These are phyloP conservation scores for Elachura formosa DNA, from an alignment of 2,113 vertebrate species.

Conservation along the genomic window DNA sequence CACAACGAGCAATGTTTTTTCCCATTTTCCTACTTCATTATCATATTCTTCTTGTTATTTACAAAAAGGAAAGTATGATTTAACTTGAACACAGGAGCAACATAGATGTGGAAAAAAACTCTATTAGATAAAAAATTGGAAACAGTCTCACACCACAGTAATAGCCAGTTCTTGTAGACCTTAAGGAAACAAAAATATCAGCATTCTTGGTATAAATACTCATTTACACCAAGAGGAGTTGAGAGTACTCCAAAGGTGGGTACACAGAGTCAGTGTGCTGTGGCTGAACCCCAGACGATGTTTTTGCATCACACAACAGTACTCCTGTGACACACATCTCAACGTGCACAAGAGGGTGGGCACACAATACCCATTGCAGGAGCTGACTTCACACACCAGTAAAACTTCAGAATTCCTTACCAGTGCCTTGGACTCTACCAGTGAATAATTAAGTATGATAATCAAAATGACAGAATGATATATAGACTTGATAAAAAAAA, in stretches of 20 bases:
- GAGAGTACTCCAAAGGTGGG: not conserved
- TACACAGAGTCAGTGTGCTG: not conserved
- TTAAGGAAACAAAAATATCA: not conserved
- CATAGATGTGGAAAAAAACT: not conserved
- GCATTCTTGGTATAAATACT: not conserved
- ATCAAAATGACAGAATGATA: not conserved
- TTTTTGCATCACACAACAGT: not conserved
- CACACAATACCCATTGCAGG: not conserved
- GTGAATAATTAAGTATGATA: not conserved
- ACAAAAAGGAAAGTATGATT: not conserved
- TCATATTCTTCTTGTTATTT: not conserved
- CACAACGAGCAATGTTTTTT: not conserved
- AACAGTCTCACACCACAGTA: not conserved
- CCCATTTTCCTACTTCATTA: not conserved
- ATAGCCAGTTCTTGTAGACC: not conserved
- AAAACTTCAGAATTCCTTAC: not conserved
- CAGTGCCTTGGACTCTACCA: not conserved
- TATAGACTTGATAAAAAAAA: not conserved
- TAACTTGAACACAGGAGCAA: not conserved
- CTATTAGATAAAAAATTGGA: not conserved
- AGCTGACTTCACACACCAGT: not conserved
- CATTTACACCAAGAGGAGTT: not conserved
- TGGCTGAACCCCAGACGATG: not conserved
- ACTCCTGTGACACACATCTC: not conserved
- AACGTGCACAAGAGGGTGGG: fast-evolving